phyloP scores from a whole-genome alignment of 2,113 vertebrate species.

The Condylura cristata region DNA sequence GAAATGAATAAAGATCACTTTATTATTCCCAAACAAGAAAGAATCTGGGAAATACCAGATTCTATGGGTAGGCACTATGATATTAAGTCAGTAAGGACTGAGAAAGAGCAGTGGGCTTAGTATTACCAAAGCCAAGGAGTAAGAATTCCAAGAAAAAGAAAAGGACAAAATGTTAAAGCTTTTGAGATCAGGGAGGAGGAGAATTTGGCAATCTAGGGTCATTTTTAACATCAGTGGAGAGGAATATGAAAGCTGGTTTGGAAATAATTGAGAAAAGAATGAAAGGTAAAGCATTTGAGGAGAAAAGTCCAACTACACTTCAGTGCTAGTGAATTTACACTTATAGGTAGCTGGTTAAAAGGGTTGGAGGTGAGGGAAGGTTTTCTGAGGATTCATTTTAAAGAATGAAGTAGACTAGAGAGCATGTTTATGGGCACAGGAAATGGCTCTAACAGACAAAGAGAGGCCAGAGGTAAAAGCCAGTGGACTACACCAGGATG shows the following conservation, averaged over 20 bases:
- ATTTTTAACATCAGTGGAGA: neutral
- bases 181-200: neutral
- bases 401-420: neutral
- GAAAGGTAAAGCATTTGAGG: neutral
- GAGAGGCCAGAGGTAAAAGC: neutral
- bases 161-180: neutral
- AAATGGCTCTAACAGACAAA: neutral
- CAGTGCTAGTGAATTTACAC: neutral
- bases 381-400: neutral
- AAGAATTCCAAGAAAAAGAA: neutral
- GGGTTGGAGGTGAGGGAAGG: neutral
- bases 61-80: neutral
- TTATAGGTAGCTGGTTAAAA: neutral
- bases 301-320: neutral
- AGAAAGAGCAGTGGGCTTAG: neutral
- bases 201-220: neutral
- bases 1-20: neutral
- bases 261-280: neutral
- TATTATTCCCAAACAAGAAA: neutral
- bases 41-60: neutral
- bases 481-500: fast-evolving
- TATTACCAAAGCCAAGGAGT: neutral
- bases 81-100: neutral
- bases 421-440: neutral
- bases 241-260: neutral